phyloP scores from a whole-genome alignment of 2,888 invertebrate genomes.

The Habrosyne pyritoides region DNA sequence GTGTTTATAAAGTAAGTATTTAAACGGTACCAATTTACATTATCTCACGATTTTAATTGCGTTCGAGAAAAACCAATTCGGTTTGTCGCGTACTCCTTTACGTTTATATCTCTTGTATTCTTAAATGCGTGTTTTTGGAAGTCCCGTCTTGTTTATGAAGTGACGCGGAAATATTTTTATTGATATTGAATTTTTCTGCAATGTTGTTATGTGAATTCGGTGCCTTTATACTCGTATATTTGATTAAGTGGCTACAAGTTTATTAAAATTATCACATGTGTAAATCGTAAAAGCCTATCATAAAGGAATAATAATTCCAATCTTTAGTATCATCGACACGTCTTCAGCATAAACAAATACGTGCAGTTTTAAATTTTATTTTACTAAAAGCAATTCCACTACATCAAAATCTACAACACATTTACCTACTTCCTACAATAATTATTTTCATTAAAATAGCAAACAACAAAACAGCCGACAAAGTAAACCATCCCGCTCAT shows the following conservation, averaged over 20 bases:
- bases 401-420: no score
- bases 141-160: not conserved
- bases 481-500: constrained; percentile 14
- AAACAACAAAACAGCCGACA: constrained; percentile 13
- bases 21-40: constrained; percentile 54
- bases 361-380: not conserved
- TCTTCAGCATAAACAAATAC: not conserved
- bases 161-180: not conserved
- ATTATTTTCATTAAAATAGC: not conserved
- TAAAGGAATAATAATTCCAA: no score
- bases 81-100: not conserved
- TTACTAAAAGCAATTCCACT: no score
- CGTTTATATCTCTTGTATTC: not conserved
- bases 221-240: not conserved
- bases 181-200: not conserved
- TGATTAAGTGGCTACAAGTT: no score
- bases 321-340: no score
- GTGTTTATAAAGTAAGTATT: constrained; percentile 50
- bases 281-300: no score
- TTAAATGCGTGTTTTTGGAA: not conserved
- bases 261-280: no score
- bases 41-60: constrained; percentile 45
- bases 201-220: not conserved
- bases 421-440: not conserved
- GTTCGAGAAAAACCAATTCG: not conserved